These are phyloP conservation scores for Tethya wilhelma DNA, from an alignment of 37 sponge, comb jelly and placozoan species.

Conservation along the genomic window DNA sequence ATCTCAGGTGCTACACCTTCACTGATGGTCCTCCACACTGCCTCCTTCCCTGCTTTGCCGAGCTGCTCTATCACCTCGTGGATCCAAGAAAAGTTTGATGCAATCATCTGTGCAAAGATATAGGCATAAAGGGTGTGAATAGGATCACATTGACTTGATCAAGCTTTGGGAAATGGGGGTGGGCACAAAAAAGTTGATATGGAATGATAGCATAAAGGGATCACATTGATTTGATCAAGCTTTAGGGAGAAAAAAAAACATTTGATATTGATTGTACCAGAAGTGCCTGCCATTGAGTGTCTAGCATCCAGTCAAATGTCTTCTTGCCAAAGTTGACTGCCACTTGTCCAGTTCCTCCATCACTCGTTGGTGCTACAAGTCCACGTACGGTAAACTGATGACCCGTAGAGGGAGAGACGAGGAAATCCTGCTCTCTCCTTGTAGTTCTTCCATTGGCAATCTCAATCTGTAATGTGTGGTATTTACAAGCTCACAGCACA, in stretches of 20 bases:
- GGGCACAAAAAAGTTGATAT: not conserved
- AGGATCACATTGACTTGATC: no score
- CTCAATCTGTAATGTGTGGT: slow-evolving; percentile 62
- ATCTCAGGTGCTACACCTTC: slow-evolving; percentile 65
- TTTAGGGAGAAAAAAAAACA: not conserved
- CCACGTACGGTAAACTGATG: slow-evolving; percentile 44
- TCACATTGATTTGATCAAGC: not conserved
- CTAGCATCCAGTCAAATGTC: slow-evolving; percentile 94
- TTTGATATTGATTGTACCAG: slow-evolving; percentile 45
- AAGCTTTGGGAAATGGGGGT: not conserved
- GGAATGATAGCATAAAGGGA: not conserved
- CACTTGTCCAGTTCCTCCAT: not conserved
- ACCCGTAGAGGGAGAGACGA: slow-evolving; percentile 70
- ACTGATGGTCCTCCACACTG: slow-evolving; percentile 64
- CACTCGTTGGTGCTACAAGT: not conserved
- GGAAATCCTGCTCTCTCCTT: slow-evolving; percentile 64
- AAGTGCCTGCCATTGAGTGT: slow-evolving; percentile 85
- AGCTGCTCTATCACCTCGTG: slow-evolving; percentile 36
- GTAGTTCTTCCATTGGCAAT: slow-evolving; percentile 49
- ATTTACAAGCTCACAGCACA: no score
- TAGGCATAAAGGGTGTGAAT: no score
- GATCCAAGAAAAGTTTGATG: slow-evolving; percentile 40
- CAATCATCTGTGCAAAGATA: slow-evolving; percentile 12
- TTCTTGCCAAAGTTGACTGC: slow-evolving; percentile 64
- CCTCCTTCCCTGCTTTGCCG: slow-evolving; percentile 66